Evolutionary conservation across 2,797 vertebrate genomes (phyloP), one percentile per base, ranked within the genome.

Genomic region (Myripristis murdjan): DNA sequence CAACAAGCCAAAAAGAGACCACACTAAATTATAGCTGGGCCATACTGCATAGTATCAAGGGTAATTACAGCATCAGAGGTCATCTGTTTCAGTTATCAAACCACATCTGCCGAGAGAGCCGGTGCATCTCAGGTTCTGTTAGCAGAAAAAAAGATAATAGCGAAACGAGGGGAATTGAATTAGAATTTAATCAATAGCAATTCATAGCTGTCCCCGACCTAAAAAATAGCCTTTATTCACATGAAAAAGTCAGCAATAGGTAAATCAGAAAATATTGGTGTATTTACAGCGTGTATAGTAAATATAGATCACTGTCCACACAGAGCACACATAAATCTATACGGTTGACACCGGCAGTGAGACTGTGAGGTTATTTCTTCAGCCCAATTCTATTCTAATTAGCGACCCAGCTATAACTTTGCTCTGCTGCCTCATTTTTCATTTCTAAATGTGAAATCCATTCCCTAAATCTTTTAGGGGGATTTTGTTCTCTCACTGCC

Each of bases 211-310:
- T 93, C 90, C 55, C 23, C 31, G 16, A 75, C 64, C 82, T 82
- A 87, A 85, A 90, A 90, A 91, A 93, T 89, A 70, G 75, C 79
- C 66, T 81, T 80, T 85, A 72, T 77, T 86, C 64, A 70, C 57
- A 85, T 64, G 75, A 81, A 88, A 92, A 90, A 77, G 74, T 75
- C 73, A 10, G 70, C 68, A 24, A 89, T 86, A 89, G 89, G 91
- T 91, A 92, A 94, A 94, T 93, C 85, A 91, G 87, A 91, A 94
- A 91, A 92, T 90, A 93, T 90, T 58, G 85, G 70, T 86, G 68
- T 91, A 83, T 92, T 93, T 92, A 90, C 76, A 88, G 81, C 74
- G 65, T 70, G 59, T 64, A 77, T 80, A 70, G 88, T 86, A 89
- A 90, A 87, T 87, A 94, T 94, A 88, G 83, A 94, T 93, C 91